These are phyloP conservation scores for Lycia hirtaria DNA, from an alignment of 2,888 invertebrate species.

Conservation along the genomic window DNA sequence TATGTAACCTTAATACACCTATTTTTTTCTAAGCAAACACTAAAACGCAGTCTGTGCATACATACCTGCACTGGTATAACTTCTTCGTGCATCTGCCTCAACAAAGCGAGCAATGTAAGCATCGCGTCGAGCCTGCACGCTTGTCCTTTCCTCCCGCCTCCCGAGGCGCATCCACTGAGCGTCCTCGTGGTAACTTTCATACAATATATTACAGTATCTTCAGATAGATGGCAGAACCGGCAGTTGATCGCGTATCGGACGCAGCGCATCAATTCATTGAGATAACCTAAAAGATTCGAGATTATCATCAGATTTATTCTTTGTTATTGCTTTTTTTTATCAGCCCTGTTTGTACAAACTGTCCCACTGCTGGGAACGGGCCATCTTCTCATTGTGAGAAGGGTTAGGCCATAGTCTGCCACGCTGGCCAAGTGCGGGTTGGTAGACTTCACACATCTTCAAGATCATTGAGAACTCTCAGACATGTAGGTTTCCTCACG, in stretches of 20 bases:
- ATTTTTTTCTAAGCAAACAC: too few species aligned
- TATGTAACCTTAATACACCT: too few species aligned
- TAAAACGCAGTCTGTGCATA: slow-evolving; percentile 4
- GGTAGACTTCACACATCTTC: too few species aligned
- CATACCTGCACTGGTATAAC: slow-evolving; percentile 70
- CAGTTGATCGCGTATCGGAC: slow-evolving; percentile 66
- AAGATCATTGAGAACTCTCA: too few species aligned
- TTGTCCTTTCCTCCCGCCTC: slow-evolving; percentile 72
- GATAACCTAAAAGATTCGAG: slow-evolving; percentile 59
- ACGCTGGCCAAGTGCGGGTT: too few species aligned
- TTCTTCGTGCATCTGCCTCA: slow-evolving; percentile 59
- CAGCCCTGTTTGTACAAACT: too few species aligned
- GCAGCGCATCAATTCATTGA: slow-evolving; percentile 75
- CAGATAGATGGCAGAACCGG: slow-evolving; percentile 65
- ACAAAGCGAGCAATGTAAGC: slow-evolving; percentile 62
- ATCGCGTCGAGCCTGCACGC: slow-evolving; percentile 69
- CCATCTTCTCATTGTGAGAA: too few species aligned
- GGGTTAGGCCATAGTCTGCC: too few species aligned
- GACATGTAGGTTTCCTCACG: too few species aligned
- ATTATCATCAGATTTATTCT: not conserved
- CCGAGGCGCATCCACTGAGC: slow-evolving; percentile 62
- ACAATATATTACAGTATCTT: slow-evolving; percentile 61
- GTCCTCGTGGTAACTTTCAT: slow-evolving; percentile 54
- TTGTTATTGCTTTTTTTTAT: not conserved
- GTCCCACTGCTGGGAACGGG: too few species aligned